These are phyloP conservation scores for Aspiorhynchus laticeps DNA, from an alignment of 2,113 vertebrate genomes.

Conservation along the genomic window DNA sequence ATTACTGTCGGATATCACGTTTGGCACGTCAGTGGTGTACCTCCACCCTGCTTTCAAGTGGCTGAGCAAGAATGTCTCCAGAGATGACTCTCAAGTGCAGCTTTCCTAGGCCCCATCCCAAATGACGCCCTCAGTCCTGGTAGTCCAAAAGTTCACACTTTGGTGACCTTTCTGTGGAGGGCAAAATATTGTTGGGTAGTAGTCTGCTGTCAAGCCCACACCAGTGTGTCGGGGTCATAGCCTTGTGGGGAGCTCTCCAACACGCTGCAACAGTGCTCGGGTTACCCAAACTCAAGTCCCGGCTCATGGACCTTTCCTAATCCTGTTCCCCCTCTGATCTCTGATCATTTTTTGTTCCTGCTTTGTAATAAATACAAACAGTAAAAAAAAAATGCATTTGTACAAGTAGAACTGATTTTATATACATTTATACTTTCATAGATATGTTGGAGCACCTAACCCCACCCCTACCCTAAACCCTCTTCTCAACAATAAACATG, in stretches of 20 bases:
- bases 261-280: not conserved
- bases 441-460: too few species aligned
- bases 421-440: too few species aligned
- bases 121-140: not conserved
- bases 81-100: slow-evolving; percentile 23
- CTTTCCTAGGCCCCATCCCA: slow-evolving; percentile 22
- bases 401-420: too few species aligned
- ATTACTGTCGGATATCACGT: slow-evolving; percentile 35
- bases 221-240: not conserved
- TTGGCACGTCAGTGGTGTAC: slow-evolving; percentile 21
- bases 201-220: not conserved
- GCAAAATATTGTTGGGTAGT: not conserved
- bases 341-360: not conserved
- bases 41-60: slow-evolving; percentile 26
- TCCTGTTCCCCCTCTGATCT: not conserved
- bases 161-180: slow-evolving; percentile 4
- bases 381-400: too few species aligned
- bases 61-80: slow-evolving; percentile 21
- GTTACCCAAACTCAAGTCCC: not conserved
- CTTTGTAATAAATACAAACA: not conserved
- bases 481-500: too few species aligned
- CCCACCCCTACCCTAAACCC: too few species aligned
- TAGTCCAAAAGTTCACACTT: slow-evolving; percentile 1
- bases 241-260: not conserved
- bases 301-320: not conserved